Conservation (phyloP, 2,888 invertebrate genomes). For the Callimorpha dominula region DNA sequence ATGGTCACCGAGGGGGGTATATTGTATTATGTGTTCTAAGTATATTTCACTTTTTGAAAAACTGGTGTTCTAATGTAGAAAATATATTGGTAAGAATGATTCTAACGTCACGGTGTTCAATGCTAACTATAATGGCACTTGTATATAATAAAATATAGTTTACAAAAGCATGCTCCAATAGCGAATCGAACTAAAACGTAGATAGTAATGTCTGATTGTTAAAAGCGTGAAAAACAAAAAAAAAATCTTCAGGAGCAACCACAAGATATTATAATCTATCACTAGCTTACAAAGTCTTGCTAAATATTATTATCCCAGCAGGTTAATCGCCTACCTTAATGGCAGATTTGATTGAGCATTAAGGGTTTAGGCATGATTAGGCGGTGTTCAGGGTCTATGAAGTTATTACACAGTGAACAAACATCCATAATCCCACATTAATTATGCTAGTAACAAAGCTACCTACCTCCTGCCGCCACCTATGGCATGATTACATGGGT, state of each 20-base stretch:
- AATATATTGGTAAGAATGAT: no score
- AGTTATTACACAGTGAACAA: not conserved
- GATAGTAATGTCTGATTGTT: no score
- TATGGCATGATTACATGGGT: no score
- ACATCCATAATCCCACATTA: not conserved
- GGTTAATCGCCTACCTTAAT: not conserved
- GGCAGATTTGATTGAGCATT: conserved; percentile 6
- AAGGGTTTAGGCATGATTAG: not conserved
- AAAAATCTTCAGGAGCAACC: not conserved
- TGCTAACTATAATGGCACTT: not conserved
- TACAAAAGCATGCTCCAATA: no score
- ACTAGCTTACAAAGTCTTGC: not conserved
- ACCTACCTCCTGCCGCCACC: not conserved
- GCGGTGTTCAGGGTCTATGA: conserved; percentile 6
- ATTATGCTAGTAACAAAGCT: not conserved
- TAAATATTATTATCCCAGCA: not conserved
- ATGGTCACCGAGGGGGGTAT: no score
- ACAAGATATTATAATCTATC: not conserved
- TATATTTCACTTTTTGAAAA: not conserved
- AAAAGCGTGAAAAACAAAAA: not conserved
- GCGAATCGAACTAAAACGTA: no score
- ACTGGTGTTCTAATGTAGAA: not conserved
- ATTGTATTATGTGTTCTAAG: no score
- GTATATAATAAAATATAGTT: not conserved
- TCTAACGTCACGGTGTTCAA: no score